These are phyloP conservation scores for Drusus annulatus DNA, from an alignment of 1,140 invertebrate species.

Conservation along the genomic window DNA sequence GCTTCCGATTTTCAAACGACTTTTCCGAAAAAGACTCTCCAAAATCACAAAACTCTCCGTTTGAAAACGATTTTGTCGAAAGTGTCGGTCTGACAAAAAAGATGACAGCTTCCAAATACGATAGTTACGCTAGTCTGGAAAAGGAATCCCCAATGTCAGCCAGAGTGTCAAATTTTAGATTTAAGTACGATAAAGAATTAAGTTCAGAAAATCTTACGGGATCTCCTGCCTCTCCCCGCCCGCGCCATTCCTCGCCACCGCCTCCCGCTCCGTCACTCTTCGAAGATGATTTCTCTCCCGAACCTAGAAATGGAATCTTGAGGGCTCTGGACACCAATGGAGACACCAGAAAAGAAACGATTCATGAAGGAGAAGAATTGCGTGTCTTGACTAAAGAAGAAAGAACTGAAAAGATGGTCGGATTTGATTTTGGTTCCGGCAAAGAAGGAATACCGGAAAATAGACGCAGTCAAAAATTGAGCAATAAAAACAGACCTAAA, in stretches of 20 bases:
- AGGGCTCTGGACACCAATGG: conserved; percentile 48
- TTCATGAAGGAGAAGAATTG: conserved; percentile 67
- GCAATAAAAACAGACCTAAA: conserved; percentile 49
- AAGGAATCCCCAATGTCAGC: conserved; percentile 61
- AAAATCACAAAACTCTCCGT: conserved; percentile 74
- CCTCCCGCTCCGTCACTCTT: conserved; percentile 75
- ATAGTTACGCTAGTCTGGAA: conserved; percentile 65
- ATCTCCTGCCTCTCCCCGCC: conserved; percentile 62
- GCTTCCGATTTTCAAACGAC: conserved; percentile 73
- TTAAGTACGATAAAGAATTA: conserved; percentile 55
- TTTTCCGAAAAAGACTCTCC: conserved; percentile 70
- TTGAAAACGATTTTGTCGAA: conserved; percentile 80
- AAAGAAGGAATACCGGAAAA: conserved; percentile 52
- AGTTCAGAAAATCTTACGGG: conserved; percentile 55
- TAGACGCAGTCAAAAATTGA: conserved; percentile 52
- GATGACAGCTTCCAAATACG: conserved; percentile 55
- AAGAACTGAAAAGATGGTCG: conserved; percentile 54
- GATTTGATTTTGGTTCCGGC: conserved; percentile 56
- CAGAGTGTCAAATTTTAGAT: conserved; percentile 62
- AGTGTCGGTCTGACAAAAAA: conserved; percentile 37
- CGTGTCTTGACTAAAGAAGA: conserved; percentile 42
- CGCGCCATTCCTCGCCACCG: conserved; percentile 61
- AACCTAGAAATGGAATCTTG: conserved; percentile 58
- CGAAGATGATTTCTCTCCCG: conserved; percentile 81
- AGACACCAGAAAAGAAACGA: conserved; percentile 50